These are phyloP conservation scores for Pseudomyrmex gracilis DNA, from an alignment of 1,140 invertebrate species.

Conservation along the genomic window DNA sequence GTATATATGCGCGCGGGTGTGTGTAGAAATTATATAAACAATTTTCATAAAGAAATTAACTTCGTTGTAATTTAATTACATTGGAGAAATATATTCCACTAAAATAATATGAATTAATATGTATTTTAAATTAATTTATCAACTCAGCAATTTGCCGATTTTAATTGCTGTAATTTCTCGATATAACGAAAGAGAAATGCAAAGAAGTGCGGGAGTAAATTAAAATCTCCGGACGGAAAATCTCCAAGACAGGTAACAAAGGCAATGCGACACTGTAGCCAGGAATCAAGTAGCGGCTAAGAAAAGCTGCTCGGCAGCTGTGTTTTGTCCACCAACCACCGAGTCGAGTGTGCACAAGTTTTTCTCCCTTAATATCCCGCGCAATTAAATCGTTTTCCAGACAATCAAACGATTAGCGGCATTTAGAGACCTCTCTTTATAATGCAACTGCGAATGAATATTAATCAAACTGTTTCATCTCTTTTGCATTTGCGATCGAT, in stretches of 20 bases:
- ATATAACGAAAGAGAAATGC: background rate
- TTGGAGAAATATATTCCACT: background rate
- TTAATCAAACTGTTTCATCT: conserved; percentile 11
- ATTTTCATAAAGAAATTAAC: conserved; percentile 16
- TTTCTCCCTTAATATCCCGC: background rate
- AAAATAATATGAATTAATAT: background rate
- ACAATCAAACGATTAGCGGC: conserved; percentile 53
- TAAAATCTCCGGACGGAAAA: background rate
- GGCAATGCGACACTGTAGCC: background rate
- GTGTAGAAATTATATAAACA: background rate
- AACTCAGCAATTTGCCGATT: too few relatives aligned
- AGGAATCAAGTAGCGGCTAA: conserved; percentile 4
- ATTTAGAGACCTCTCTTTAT: conserved; percentile 14
- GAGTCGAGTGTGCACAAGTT: background rate
- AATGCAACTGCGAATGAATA: conserved; percentile 20
- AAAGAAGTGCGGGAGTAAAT: conserved; percentile 7
- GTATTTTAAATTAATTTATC: background rate
- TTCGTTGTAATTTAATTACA: background rate
- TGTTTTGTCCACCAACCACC: background rate
- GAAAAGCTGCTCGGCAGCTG: background rate
- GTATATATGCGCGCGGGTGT: background rate
- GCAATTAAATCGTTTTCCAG: conserved; percentile 17
- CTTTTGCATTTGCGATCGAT: background rate
- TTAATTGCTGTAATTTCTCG: background rate
- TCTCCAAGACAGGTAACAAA: background rate